phyloP scores from a whole-genome alignment of 2,797 vertebrate genomes.

The Paguma larvata region DNA sequence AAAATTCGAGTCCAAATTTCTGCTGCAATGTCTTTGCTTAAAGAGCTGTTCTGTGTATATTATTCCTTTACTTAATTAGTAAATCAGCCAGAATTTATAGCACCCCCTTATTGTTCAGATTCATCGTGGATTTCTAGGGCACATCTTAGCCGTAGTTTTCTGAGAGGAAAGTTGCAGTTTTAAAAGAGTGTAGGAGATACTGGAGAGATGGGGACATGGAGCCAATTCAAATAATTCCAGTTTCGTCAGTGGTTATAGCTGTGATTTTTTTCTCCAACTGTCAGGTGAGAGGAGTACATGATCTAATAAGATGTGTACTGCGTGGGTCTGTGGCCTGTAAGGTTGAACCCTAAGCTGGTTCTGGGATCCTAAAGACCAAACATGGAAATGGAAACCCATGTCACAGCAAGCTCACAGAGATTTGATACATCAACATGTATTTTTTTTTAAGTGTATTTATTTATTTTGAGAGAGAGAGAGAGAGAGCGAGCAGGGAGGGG shows the following conservation, averaged over 20 bases:
- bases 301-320: not conserved
- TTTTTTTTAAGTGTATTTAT: too few species aligned
- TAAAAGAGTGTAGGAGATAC: not conserved
- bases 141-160: not conserved
- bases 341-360: slow-evolving; percentile 4
- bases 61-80: slow-evolving; percentile 27
- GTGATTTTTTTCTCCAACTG: not conserved
- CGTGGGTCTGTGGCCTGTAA: not conserved
- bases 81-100: slow-evolving; percentile 3
- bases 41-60: not conserved
- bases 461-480: too few species aligned
- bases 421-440: not conserved
- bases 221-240: not conserved
- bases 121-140: not conserved
- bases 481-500: too few species aligned
- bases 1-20: slow-evolving; percentile 40
- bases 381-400: not conserved
- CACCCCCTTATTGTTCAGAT: not conserved
- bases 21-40: not conserved
- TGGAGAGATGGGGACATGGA: not conserved
- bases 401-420: not conserved
- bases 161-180: not conserved
- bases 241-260: not conserved
- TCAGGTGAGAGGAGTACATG: not conserved
- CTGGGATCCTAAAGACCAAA: not conserved